These are phyloP conservation scores for Schizaphis graminum DNA, from an alignment of 2,888 invertebrate species.

Conservation along the genomic window DNA sequence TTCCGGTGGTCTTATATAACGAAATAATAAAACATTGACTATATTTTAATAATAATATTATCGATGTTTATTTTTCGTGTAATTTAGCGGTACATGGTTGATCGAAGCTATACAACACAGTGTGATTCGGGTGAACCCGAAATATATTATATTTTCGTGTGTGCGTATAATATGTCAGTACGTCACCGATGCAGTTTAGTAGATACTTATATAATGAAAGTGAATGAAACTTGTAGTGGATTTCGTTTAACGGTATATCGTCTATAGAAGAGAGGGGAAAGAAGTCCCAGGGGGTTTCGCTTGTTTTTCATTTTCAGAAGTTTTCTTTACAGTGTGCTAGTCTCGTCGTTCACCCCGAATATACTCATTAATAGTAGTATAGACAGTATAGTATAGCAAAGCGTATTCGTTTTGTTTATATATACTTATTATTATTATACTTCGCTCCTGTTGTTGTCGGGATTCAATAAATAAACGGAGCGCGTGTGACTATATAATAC, in stretches of 20 bases:
- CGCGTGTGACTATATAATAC: not conserved
- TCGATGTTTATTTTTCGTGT: not conserved
- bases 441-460: slow-evolving; percentile 2
- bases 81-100: not conserved
- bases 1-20: not conserved
- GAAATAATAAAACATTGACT: not conserved
- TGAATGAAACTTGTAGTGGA: not conserved
- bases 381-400: not conserved
- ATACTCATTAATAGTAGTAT: not conserved
- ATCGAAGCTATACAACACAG: not conserved
- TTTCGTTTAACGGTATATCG: not conserved
- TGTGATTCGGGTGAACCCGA: not conserved
- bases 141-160: not conserved
- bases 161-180: no score
- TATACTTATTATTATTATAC: not conserved
- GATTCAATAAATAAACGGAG: slow-evolving; percentile 23
- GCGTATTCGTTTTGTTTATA: not conserved
- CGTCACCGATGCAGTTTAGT: not conserved
- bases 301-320: not conserved
- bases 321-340: not conserved
- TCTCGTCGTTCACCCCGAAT: not conserved
- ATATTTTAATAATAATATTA: not conserved
- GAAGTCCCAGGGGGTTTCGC: not conserved
- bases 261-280: not conserved
- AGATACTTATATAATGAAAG: not conserved